These are phyloP conservation scores for Rhinichthys osculus DNA, from an alignment of 2,797 vertebrate species.

Conservation along the genomic window DNA sequence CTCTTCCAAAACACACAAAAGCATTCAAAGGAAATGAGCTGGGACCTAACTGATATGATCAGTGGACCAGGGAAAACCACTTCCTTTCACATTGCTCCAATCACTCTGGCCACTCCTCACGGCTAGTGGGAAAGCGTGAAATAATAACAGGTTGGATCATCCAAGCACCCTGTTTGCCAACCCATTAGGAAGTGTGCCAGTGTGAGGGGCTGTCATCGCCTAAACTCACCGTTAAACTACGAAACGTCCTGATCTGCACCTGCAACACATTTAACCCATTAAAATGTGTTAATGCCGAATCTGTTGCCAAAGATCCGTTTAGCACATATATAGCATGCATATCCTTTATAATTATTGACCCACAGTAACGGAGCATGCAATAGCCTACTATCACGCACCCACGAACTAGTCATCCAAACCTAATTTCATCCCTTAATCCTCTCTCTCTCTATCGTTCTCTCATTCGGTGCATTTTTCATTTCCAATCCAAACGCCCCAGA, in stretches of 20 bases:
- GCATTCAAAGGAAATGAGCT: constrained; percentile 49
- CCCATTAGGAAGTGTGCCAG: constrained; percentile 36
- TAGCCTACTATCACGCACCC: not conserved
- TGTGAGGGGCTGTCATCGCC: constrained; percentile 10
- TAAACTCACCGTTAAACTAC: constrained; percentile 20
- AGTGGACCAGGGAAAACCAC: constrained; percentile 48
- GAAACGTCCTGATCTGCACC: constrained; percentile 16
- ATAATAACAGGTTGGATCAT: constrained; percentile 39
- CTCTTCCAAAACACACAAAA: constrained; percentile 45
- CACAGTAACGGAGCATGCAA: not conserved
- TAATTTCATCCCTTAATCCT: constrained; percentile 35
- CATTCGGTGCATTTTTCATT: constrained; percentile 27
- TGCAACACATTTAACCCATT: constrained; percentile 27
- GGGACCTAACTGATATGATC: constrained; percentile 47
- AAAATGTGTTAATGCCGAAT: not conserved
- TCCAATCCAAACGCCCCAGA: constrained; percentile 48
- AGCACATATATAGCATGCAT: not conserved
- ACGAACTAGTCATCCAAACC: constrained; percentile 22
- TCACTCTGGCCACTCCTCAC: constrained; percentile 35
- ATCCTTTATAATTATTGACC: not conserved
- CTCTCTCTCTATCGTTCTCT: constrained; percentile 51
- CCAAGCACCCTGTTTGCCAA: constrained; percentile 34
- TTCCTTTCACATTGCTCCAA: constrained; percentile 48
- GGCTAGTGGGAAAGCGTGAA: constrained; percentile 7
- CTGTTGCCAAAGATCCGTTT: not conserved